phyloP scores from a whole-genome alignment of 2,888 invertebrate genomes.

The Drosophila mimica region DNA sequence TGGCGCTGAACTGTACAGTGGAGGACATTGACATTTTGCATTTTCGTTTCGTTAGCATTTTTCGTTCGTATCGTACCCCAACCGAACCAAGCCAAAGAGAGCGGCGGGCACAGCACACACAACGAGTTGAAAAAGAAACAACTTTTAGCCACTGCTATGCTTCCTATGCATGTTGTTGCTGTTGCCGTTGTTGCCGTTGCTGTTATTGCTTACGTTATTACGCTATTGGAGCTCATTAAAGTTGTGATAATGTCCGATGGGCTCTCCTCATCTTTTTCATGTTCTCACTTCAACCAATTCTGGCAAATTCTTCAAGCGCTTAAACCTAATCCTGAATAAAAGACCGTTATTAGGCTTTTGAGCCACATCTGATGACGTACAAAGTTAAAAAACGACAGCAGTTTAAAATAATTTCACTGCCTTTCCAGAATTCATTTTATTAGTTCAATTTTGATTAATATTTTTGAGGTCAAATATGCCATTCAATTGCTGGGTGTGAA shows the following conservation, averaged over 20 bases:
- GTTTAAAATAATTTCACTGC: not conserved
- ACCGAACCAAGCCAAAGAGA: slow-evolving; percentile 32
- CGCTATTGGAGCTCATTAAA: slow-evolving; percentile 70
- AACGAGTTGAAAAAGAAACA: slow-evolving; percentile 61
- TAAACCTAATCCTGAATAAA: slow-evolving; percentile 42
- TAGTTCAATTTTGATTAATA: not conserved
- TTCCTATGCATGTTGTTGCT: slow-evolving; percentile 12
- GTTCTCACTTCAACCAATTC: slow-evolving; percentile 46
- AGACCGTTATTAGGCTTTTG: slow-evolving; percentile 28
- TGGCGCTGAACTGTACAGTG: slow-evolving; percentile 79
- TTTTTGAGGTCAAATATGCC: slow-evolving; percentile 7
- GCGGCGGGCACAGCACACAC: slow-evolving; percentile 20
- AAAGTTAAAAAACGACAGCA: not conserved
- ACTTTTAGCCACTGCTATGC: slow-evolving; percentile 50
- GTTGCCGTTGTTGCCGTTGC: slow-evolving; percentile 14
- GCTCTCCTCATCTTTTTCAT: slow-evolving; percentile 29
- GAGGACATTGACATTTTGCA: slow-evolving; percentile 85
- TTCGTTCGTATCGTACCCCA: slow-evolving; percentile 73
- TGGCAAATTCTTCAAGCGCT: slow-evolving; percentile 4
- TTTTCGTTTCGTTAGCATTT: slow-evolving; percentile 82
- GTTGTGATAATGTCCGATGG: slow-evolving; percentile 70
- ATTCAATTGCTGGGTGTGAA: slow-evolving; percentile 22
- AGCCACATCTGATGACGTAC: not conserved
- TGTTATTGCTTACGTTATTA: slow-evolving; percentile 27
- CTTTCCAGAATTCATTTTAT: not conserved